Conservation (phyloP, 1,140 invertebrate species). For the Hyposmocoma kahamanoa region DNA sequence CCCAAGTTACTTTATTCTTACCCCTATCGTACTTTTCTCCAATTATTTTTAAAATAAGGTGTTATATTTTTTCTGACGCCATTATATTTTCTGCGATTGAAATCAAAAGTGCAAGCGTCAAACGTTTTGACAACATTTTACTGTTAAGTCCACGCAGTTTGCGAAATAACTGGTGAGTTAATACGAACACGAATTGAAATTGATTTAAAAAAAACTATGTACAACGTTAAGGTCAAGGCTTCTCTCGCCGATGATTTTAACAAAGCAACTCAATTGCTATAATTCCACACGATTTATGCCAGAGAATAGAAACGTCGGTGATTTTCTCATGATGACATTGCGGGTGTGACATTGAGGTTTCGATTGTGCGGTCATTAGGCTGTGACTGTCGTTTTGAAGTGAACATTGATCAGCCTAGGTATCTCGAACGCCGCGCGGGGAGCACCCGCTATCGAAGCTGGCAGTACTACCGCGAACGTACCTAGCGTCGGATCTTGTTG, state of each 20-base stretch:
- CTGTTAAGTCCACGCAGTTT: slow-evolving; percentile 14
- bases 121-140: slow-evolving; percentile 11
- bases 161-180: slow-evolving; percentile 28
- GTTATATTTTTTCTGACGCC: too few species aligned
- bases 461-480: slow-evolving; percentile 54
- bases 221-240: not conserved
- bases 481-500: slow-evolving; percentile 32
- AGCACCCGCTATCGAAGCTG: slow-evolving; percentile 19
- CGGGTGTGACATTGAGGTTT: slow-evolving; percentile 20
- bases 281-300: not conserved
- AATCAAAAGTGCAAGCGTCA: slow-evolving; percentile 19
- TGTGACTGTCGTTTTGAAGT: slow-evolving; percentile 27
- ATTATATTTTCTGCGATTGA: slow-evolving; percentile 5
- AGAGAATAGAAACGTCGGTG: too few species aligned
- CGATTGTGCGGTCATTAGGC: slow-evolving; percentile 29
- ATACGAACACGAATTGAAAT: not conserved
- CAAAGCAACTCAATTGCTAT: not conserved
- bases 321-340: slow-evolving; percentile 6
- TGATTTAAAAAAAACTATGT: not conserved
- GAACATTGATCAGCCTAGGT: slow-evolving; percentile 27
- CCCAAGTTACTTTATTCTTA: not conserved
- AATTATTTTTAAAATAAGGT: not conserved
- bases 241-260: not conserved
- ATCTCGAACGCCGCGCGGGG: slow-evolving; percentile 26
- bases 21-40: not conserved